Evolutionary conservation across 1,140 invertebrate genomes (phyloP), one percentile per base, ranked within the genome.

Genomic region (Leptoteleia sp.): DNA sequence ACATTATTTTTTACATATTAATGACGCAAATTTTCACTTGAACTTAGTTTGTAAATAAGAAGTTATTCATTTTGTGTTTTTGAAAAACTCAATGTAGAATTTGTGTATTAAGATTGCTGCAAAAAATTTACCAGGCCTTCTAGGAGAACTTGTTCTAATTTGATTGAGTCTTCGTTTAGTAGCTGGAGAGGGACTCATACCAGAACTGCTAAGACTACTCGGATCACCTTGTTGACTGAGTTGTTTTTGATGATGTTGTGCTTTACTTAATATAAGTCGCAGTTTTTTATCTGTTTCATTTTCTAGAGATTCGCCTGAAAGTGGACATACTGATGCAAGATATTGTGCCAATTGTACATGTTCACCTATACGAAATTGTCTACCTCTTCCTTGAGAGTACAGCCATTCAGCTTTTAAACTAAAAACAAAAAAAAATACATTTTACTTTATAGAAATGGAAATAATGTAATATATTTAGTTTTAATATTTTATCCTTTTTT

Each of bases 401-500:
- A 98, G 89, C 96, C 96, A 98, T 86, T 98, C 96, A n/a, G 95
- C 96, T 90, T 96, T 96, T 62, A 97, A 91, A 86, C 96, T 97
- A 88, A 3, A 70, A 55, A 50, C 11, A 31, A 25, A 3, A 25
- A 25, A 25, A n/a, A n/a, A n/a, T n/a, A 25, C 22, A 25, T 25
- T 25, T 25, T 25, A 25, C 22, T 25, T 25, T 25, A 25, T 25
- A 25, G 22, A 25, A 25, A 25, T 3, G 6, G 3, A 25, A 25
- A 25, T 25, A 25, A 25, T 3, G 3, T 25, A 25, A 25, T 6
- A 25, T 25, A 25, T 25, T 25, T 25, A 25, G 6, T 25, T 25
- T 25, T 3, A 25, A 25, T 25, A 25, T 25, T 25, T 25, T 3
- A 3, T 25, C 22, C n/a, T n/a, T n/a, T n/a, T n/a, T n/a, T n/a